These are phyloP conservation scores for Mesitornis unicolor DNA, from an alignment of 2,113 vertebrate genomes.

Conservation along the genomic window DNA sequence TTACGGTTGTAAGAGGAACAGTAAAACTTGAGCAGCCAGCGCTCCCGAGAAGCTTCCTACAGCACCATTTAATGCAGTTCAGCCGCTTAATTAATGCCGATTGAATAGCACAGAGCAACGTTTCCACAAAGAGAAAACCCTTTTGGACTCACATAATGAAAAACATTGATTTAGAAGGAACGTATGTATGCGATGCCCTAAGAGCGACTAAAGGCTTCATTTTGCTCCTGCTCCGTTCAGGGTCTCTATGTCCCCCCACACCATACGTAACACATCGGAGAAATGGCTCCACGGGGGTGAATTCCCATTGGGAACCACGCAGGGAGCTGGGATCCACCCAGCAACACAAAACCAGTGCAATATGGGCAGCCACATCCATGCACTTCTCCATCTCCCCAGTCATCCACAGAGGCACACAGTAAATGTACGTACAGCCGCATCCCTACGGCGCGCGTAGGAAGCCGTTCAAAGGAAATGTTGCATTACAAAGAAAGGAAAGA, in stretches of 20 bases:
- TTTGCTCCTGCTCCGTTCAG: background rate
- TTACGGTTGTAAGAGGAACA: constrained; percentile 33
- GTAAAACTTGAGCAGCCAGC: background rate
- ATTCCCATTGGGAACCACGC: no score
- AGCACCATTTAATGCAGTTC: background rate
- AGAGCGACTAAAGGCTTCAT: background rate
- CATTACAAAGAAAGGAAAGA: no score
- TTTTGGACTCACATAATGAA: background rate
- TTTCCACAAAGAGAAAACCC: background rate
- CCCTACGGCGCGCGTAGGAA: accelerated
- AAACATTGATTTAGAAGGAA: background rate
- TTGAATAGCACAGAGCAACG: background rate
- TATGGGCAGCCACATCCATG: no score
- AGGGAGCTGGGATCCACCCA: no score
- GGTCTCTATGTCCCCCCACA: background rate
- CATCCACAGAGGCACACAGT: accelerated
- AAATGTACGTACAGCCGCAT: accelerated
- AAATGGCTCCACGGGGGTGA: no score
- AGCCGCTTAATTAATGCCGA: constrained; percentile 17
- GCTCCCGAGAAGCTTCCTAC: constrained; percentile 13
- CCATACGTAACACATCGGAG: background rate
- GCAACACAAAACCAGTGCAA: no score
- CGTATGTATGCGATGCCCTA: background rate
- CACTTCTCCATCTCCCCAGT: accelerated
- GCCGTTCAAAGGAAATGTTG: background rate